phyloP scores from a whole-genome alignment of 2,113 vertebrate genomes.

The Penelope pileata region DNA sequence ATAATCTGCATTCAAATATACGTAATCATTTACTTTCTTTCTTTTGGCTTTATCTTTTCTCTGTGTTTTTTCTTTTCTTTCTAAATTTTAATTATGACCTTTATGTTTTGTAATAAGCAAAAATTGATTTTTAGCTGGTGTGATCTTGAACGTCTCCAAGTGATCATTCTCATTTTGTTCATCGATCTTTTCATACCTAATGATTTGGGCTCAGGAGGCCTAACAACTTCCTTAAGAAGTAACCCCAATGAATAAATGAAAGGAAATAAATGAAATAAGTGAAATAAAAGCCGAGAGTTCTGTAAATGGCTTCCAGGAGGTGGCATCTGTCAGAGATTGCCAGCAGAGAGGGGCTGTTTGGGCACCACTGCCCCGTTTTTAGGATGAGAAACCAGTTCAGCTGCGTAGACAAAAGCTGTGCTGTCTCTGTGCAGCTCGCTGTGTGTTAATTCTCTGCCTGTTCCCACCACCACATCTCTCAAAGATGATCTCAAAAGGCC shows the following conservation, averaged over 20 bases:
- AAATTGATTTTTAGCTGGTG: background rate
- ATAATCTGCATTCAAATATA: background rate
- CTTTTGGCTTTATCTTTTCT: background rate
- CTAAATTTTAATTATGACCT: background rate
- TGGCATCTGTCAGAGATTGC: background rate
- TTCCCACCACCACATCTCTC: background rate
- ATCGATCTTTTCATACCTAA: background rate
- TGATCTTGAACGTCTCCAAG: background rate
- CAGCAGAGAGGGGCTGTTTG: background rate
- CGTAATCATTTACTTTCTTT: background rate
- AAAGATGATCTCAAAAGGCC: background rate
- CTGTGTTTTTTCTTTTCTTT: background rate
- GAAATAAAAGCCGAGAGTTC: background rate
- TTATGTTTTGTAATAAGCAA: background rate
- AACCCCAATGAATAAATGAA: background rate
- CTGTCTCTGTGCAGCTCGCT: background rate
- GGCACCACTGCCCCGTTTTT: background rate
- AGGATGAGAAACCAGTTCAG: background rate
- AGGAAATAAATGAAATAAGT: too few relatives aligned
- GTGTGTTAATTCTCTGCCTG: background rate
- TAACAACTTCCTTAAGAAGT: background rate
- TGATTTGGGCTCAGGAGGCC: background rate
- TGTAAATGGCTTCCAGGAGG: background rate
- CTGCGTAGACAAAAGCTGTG: background rate
- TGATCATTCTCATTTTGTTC: background rate